Evolutionary conservation across 1,140 invertebrate species (phyloP).

Genomic region (Cydia strobilella): DNA sequence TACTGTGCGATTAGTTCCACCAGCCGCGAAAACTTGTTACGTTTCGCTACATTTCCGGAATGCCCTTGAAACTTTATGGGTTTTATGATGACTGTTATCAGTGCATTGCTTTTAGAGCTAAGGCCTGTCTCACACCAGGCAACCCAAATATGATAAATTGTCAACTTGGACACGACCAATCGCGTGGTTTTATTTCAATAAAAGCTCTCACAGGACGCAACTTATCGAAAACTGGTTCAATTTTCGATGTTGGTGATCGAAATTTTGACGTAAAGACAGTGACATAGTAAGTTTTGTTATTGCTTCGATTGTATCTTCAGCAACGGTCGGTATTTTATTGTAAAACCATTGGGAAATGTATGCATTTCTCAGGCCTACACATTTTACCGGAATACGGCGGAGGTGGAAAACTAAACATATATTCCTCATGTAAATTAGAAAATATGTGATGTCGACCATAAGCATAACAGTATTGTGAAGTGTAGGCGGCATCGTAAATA

Average conservation of each 20-base stretch:
- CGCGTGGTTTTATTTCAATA: too few species aligned
- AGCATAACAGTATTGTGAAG: not conserved
- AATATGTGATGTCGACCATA: not conserved
- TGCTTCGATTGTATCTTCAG: not conserved
- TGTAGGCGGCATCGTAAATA: slow-evolving; percentile 13
- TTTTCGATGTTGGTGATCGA: too few species aligned
- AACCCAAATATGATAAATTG: too few species aligned
- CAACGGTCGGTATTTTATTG: not conserved
- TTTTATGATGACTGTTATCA: slow-evolving; percentile 4
- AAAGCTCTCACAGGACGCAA: too few species aligned
- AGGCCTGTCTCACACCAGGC: too few species aligned
- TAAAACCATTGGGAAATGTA: not conserved
- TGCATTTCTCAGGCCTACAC: slow-evolving; percentile 9
- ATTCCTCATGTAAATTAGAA: not conserved
- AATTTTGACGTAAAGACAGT: too few species aligned
- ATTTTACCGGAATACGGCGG: not conserved
- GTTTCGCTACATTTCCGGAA: slow-evolving; percentile 48
- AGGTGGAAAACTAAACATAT: not conserved
- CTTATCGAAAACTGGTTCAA: too few species aligned
- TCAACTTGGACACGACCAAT: too few species aligned
- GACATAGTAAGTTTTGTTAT: too few species aligned
- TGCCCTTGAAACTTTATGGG: slow-evolving; percentile 46
- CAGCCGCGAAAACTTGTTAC: slow-evolving; percentile 55
- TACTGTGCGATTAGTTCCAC: slow-evolving; percentile 66
- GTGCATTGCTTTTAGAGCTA: not conserved